These are phyloP conservation scores for Polietes domitor DNA, from an alignment of 2,888 invertebrate genomes.

Conservation along the genomic window DNA sequence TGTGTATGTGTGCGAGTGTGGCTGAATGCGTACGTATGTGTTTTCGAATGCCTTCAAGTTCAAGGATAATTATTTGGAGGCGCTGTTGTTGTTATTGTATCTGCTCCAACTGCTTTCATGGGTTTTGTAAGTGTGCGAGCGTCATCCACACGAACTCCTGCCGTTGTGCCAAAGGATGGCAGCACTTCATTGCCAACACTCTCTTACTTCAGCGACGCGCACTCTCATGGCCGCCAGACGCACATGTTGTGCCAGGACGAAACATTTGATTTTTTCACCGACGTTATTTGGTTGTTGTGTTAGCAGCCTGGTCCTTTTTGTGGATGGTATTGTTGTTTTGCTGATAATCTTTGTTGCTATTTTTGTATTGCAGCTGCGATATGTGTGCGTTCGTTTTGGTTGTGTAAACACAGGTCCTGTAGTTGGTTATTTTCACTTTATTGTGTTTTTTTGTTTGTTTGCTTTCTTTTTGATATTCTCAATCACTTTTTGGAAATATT, in stretches of 20 bases:
- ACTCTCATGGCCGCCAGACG: not conserved
- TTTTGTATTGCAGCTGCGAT: slow-evolving; percentile 3
- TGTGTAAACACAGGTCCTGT: not conserved
- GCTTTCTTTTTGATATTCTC: no score
- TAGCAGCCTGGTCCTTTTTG: slow-evolving; percentile 1
- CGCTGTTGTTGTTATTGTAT: slow-evolving; percentile 6
- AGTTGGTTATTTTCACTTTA: not conserved
- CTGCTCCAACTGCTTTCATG: not conserved
- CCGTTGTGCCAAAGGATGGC: not conserved
- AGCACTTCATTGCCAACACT: no score
- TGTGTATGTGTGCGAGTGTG: not conserved
- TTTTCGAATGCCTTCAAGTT: slow-evolving; percentile 62
- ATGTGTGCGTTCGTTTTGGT: not conserved
- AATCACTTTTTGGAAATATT: no score
- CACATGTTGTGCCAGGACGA: not conserved
- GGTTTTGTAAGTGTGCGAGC: not conserved
- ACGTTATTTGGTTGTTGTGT: not conserved
- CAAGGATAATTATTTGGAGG: slow-evolving; percentile 58
- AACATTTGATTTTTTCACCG: not conserved
- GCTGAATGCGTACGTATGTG: not conserved
- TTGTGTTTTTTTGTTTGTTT: slow-evolving; percentile 5
- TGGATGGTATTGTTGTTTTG: not conserved
- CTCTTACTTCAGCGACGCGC: no score
- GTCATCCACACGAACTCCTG: not conserved
- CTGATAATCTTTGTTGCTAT: slow-evolving; percentile 28